Conservation (phyloP, 2,888 invertebrate genomes). For the Pharmacophagus antenor region DNA sequence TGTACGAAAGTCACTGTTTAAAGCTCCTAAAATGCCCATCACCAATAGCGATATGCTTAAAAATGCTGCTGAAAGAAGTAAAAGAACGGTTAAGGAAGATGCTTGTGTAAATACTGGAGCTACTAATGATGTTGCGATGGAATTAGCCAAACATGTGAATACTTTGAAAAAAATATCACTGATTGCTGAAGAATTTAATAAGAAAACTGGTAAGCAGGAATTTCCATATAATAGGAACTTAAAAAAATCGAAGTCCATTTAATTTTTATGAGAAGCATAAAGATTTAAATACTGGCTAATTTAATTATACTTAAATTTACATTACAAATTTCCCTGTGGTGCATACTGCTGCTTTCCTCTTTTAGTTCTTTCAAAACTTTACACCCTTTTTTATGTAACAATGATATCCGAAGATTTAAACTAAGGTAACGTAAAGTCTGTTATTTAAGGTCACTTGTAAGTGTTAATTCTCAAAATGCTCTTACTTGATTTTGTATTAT, state of each 20-base stretch:
- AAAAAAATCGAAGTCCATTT: no score
- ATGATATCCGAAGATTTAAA: no score
- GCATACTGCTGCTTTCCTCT: no score
- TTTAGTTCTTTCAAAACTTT: neutral
- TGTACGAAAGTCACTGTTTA: slow-evolving; percentile 41
- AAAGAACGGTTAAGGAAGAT: slow-evolving; percentile 46
- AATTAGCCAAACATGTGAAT: slow-evolving; percentile 61
- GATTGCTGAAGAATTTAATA: slow-evolving; percentile 75
- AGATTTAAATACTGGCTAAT: no score
- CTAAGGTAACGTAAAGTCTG: no score
- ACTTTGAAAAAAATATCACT: slow-evolving; percentile 68
- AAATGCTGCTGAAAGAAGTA: slow-evolving; percentile 44
- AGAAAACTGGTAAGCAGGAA: slow-evolving; percentile 61
- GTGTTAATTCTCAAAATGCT: neutral
- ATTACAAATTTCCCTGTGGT: no score
- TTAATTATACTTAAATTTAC: no score
- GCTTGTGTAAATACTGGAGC: slow-evolving; percentile 56
- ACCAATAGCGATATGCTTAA: slow-evolving; percentile 61
- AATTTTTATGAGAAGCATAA: neutral
- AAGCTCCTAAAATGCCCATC: slow-evolving; percentile 71
- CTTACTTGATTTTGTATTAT: neutral
- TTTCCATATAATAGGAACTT: no score
- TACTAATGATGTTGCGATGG: slow-evolving; percentile 64
- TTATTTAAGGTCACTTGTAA: neutral
- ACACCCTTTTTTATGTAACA: neutral